Conservation (phyloP, 2,113 vertebrate species). For the Boleophthalmus pectinirostris region DNA sequence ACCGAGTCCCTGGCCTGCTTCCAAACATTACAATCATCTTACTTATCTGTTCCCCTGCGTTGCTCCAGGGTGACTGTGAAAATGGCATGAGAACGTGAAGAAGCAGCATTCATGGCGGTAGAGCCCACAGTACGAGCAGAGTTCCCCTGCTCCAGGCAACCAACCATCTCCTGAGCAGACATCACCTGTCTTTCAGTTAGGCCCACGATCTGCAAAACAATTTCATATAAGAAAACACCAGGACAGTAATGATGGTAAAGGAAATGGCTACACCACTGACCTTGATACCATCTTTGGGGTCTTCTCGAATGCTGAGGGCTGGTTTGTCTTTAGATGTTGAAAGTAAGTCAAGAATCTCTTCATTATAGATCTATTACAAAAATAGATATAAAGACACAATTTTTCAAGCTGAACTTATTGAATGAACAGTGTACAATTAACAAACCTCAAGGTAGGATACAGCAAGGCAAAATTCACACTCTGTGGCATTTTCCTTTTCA, state of each 20-base stretch:
- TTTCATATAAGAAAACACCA: not conserved
- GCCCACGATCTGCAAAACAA: conserved; percentile 84
- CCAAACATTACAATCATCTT: conserved; percentile 54
- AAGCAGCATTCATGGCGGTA: conserved; percentile 96
- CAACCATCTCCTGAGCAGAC: conserved; percentile 83
- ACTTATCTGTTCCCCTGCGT: conserved; percentile 86
- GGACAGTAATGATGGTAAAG: not conserved
- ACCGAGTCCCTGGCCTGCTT: not conserved
- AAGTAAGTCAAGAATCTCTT: conserved; percentile 93
- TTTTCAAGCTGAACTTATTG: not conserved
- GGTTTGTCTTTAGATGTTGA: conserved; percentile 83
- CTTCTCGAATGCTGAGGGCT: conserved; percentile 88
- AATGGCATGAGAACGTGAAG: conserved; percentile 95
- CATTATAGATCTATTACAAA: conserved; percentile 87
- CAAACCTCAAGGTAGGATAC: conserved; percentile 94
- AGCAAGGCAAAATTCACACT: conserved; percentile 82
- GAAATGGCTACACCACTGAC: conserved; percentile 57
- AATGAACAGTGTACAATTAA: too few species aligned
- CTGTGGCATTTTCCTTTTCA: conserved; percentile 78
- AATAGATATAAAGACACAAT: not conserved
- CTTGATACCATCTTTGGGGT: conserved; percentile 96
- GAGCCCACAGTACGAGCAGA: conserved; percentile 88
- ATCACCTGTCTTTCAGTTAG: conserved; percentile 85
- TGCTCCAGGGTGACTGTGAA: conserved; percentile 94
- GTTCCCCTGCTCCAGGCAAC: conserved; percentile 91